Percentiles rank a stretch among this genome's conserved stretches.
These are phyloP conservation scores for Sciurus carolinensis DNA, from an alignment of 2,797 vertebrate genomes.

Conservation along the genomic window DNA sequence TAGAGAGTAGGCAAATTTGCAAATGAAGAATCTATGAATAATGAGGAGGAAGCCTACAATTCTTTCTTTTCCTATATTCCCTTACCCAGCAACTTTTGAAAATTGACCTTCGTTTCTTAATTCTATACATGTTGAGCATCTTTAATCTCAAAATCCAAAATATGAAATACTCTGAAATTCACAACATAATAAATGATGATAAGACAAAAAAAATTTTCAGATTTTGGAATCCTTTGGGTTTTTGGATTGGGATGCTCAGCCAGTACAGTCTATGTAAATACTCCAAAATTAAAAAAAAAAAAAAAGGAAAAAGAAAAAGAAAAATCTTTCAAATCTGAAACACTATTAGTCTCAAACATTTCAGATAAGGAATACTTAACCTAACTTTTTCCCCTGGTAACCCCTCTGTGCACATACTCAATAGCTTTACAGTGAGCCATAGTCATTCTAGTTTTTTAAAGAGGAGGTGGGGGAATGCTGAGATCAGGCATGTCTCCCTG, in stretches of 20 bases:
- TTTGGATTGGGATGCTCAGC: not conserved
- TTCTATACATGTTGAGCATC: not conserved
- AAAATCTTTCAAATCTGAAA: not conserved
- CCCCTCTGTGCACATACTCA: not conserved
- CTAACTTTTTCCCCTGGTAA: not conserved
- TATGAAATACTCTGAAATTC: not conserved
- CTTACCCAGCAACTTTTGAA: not conserved
- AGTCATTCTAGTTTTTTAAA: not conserved
- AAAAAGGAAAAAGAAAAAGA: not conserved
- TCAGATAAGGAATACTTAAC: not conserved
- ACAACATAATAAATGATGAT: not conserved
- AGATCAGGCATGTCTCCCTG: not conserved
- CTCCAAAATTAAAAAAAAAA: not conserved
- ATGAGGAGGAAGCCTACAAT: not conserved
- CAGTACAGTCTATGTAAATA: not conserved
- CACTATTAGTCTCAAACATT: not conserved
- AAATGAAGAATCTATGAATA: constrained; percentile 31
- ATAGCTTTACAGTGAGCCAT: not conserved
- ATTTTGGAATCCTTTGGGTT: not conserved
- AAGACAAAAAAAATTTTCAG: not conserved
- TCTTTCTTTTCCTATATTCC: not conserved
- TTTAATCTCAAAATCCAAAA: not conserved
- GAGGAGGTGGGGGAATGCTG: not conserved
- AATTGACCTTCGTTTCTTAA: constrained; percentile 33
- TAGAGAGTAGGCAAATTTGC: not conserved